Percentiles rank a stretch among this genome's conserved stretches.
These are phyloP conservation scores for Drosophila rubida DNA, from an alignment of 2,888 invertebrate genomes.

Conservation along the genomic window DNA sequence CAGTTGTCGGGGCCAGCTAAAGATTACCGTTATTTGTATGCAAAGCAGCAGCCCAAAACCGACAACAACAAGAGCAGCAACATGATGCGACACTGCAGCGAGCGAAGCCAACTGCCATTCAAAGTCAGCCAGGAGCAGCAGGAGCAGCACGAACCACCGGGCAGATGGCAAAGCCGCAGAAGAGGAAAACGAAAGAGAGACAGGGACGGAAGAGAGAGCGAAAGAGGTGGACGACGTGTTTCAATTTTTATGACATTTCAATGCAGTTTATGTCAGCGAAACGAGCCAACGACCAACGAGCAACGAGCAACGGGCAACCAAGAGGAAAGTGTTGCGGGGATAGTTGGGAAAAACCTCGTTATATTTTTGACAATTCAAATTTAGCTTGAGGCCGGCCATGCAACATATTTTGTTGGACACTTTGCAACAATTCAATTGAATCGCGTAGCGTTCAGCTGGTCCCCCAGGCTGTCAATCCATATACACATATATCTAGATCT, in stretches of 20 bases:
- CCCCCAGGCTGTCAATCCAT: neutral
- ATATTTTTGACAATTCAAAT: slow-evolving; percentile 74
- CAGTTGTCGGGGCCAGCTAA: slow-evolving; percentile 36
- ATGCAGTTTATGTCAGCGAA: slow-evolving; percentile 78
- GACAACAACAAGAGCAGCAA: slow-evolving; percentile 54
- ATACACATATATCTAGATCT: neutral
- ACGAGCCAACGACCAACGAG: slow-evolving; percentile 45
- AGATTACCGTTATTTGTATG: slow-evolving; percentile 73
- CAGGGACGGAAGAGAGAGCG: slow-evolving; percentile 33
- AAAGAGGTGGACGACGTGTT: slow-evolving; percentile 53
- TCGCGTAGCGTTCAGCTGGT: slow-evolving; percentile 21
- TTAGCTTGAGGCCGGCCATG: slow-evolving; percentile 45
- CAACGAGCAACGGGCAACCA: neutral
- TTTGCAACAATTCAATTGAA: slow-evolving; percentile 62
- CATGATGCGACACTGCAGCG: slow-evolving; percentile 48
- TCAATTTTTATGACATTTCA: slow-evolving; percentile 81
- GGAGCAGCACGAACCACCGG: slow-evolving; percentile 16
- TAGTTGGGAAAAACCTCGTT: slow-evolving; percentile 52
- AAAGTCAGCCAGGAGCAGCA: slow-evolving; percentile 49
- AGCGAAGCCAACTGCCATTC: slow-evolving; percentile 61
- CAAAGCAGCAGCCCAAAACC: slow-evolving; percentile 67
- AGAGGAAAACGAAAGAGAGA: neutral
- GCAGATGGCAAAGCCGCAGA: neutral
- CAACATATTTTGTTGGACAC: slow-evolving; percentile 51
- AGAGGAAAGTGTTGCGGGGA: neutral